Conservation (phyloP, 2,888 invertebrate species). For the Pogonocherus hispidulus region DNA sequence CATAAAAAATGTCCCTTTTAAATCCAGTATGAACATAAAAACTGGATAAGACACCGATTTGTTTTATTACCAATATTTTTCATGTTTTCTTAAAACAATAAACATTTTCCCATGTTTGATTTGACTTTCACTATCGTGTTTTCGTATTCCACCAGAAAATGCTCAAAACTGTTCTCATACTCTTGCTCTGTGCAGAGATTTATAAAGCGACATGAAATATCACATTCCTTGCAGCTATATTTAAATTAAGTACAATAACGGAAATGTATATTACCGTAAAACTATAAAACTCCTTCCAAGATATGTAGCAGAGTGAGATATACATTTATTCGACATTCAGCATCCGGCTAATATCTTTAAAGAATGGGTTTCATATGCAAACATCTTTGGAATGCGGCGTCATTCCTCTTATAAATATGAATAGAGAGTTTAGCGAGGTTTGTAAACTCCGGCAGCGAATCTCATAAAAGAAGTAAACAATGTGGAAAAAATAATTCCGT, state of each 20-base stretch:
- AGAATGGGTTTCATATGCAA: conserved; percentile 29
- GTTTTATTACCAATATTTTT: no score
- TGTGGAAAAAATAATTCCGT: conserved; percentile 9
- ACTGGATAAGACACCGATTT: no score
- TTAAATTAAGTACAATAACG: conserved; percentile 3
- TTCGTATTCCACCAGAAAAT: no score
- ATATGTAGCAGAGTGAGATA: not conserved
- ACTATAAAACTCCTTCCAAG: not conserved
- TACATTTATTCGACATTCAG: conserved; percentile 9
- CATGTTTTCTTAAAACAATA: no score
- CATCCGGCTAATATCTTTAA: conserved; percentile 17
- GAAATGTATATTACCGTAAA: not conserved
- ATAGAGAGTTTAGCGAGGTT: conserved; percentile 19
- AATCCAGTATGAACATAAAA: no score
- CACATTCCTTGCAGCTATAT: not conserved
- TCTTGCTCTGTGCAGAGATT: no score
- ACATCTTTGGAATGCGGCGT: conserved; percentile 20
- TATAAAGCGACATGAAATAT: no score
- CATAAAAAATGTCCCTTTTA: no score
- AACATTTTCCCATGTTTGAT: no score
- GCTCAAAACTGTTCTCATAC: no score
- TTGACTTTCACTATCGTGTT: no score
- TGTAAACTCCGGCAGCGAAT: conserved; percentile 13
- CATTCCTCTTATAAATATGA: conserved; percentile 27
- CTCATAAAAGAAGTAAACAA: conserved; percentile 12